Evolutionary conservation across 2,888 invertebrate species (phyloP).

Genomic region (Eupithecia exiguata): DNA sequence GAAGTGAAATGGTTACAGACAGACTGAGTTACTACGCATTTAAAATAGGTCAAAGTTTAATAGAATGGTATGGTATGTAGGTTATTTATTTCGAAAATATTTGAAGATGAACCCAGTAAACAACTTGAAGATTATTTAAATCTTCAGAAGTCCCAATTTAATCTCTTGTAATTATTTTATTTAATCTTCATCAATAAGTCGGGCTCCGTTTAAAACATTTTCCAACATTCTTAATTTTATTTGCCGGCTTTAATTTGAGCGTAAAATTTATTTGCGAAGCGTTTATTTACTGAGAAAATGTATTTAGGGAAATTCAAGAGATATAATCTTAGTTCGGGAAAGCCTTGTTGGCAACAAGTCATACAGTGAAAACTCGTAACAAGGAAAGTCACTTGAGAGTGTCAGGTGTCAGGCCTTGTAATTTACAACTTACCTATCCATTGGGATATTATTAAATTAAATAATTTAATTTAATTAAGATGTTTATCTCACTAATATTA

Average conservation of each 20-base stretch:
- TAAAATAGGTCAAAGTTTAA: too few relatives aligned
- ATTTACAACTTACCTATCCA: too few relatives aligned
- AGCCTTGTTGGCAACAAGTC: neutral
- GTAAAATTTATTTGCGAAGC: conserved; percentile 16
- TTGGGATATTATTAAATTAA: too few relatives aligned
- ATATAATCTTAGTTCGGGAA: conserved; percentile 32
- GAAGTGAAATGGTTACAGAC: neutral
- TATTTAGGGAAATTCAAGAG: conserved; percentile 34
- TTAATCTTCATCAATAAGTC: conserved; percentile 1
- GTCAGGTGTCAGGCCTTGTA: too few relatives aligned
- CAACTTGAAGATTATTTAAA: neutral
- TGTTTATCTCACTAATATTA: too few relatives aligned
- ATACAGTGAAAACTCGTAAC: too few relatives aligned
- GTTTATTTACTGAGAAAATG: conserved; percentile 19
- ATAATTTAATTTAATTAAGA: too few relatives aligned
- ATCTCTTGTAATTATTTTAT: conserved; percentile 2
- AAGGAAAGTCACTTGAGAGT: too few relatives aligned
- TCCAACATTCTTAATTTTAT: conserved; percentile 9
- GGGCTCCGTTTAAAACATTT: neutral
- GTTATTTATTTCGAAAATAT: too few relatives aligned
- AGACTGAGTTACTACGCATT: neutral
- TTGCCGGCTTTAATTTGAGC: conserved; percentile 22
- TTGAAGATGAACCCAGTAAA: too few relatives aligned
- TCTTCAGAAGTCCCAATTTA: neutral
- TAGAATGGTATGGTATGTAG: too few relatives aligned